phyloP scores from a whole-genome alignment of 2,888 invertebrate genomes.

The Stomorhina lunata region DNA sequence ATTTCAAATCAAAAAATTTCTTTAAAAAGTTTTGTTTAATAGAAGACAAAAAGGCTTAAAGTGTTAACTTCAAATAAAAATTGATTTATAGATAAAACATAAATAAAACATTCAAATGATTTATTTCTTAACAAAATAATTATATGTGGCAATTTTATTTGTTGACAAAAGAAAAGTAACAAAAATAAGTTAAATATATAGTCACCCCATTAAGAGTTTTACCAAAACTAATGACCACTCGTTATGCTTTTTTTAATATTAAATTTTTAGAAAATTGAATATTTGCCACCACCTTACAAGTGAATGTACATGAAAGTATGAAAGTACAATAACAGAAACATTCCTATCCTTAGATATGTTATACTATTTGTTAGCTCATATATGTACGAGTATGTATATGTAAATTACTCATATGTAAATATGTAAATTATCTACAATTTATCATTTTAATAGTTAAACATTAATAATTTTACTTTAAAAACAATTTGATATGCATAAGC shows the following conservation, averaged over 20 bases:
- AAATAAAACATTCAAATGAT: constrained; percentile 38
- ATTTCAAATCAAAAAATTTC: background rate
- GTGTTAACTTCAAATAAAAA: constrained; percentile 19
- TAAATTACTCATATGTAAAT: constrained; percentile 44
- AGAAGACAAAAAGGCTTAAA: constrained; percentile 48
- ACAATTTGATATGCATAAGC: constrained; percentile 62
- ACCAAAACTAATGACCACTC: constrained; percentile 54
- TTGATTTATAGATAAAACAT: constrained; percentile 56
- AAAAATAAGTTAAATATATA: too few species aligned
- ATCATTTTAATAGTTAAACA: constrained; percentile 66
- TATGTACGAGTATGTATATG: background rate
- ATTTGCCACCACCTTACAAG: constrained; percentile 7
- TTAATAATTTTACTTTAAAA: constrained; percentile 63
- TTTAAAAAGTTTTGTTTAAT: constrained; percentile 18
- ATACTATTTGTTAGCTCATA: background rate
- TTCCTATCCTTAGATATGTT: background rate
- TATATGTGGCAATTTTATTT: background rate
- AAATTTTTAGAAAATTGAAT: constrained; percentile 42
- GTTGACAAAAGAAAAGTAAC: background rate
- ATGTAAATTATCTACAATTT: constrained; percentile 60
- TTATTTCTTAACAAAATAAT: constrained; percentile 27
- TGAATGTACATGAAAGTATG: background rate
- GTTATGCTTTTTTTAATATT: constrained; percentile 18
- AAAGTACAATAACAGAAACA: too few species aligned
- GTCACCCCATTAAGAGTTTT: constrained; percentile 14